Base-by-base conservation (phyloP, 92 coral and sea anemone species). In the Scolanthus callimorphus region DNA sequence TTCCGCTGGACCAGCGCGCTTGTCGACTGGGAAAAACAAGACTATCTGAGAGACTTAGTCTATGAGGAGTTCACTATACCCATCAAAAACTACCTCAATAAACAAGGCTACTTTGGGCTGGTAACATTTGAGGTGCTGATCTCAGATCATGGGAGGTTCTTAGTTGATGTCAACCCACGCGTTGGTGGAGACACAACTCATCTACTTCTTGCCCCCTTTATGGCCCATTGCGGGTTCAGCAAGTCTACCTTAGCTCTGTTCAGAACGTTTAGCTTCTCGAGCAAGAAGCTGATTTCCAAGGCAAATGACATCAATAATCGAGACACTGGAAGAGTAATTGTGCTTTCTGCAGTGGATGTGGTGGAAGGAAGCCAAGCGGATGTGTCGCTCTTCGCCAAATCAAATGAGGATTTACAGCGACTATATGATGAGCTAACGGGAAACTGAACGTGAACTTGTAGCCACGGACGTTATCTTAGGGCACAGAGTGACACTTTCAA, bases 1-100 rank as follows among this genome's bases (percentile, higher is more conserved):
- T 74, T 31, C 31, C 1, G 4, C 6, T 74, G 81, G 81, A 56
- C 73, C 20, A 60, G 49, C 28, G 73, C 63, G 0, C 28, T 58
- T 1, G 74, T 73, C 29, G 81, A 79, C 43, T 79, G 86, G 86
- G 76, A 79, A 53, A 59, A 57, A 19, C 86, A 73, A 38, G 76
- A 73, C 2, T 17, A 65, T 31, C 69, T 60, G 31, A 67, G 65
- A 63, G 39, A 73, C 47, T 41, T 67, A 6, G 75, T 72, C 9
- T 49, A 66, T 55, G 80, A 79, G 17, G 29, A 73, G 11, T 71
- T 79, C 44, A 59, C 67, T 4, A 34, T 71, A 20, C 85, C 85
- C 2, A 59, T 79, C 46, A 58, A 59, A 4, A 64, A 79, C 1
- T 79, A 79, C 63, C 85, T 79, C 4, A 62, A 71, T 53, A 47